phyloP scores from a whole-genome alignment of 2,888 invertebrate genomes.

The Microplitis manilae region DNA sequence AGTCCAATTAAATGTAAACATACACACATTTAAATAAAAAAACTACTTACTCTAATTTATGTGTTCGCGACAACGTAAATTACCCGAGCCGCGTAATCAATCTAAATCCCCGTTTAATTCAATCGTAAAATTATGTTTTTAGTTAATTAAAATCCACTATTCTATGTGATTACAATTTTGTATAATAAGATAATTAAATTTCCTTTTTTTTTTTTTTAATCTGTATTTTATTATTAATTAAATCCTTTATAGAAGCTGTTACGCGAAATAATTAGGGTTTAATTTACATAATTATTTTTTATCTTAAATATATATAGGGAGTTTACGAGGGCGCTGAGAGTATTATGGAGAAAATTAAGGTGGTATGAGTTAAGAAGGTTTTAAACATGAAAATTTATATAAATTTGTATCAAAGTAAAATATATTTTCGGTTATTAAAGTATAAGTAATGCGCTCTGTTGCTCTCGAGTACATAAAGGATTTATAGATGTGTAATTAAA shows the following conservation, averaged over 20 bases:
- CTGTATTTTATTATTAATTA: too few relatives aligned
- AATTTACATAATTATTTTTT: not conserved
- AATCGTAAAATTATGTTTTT: not conserved
- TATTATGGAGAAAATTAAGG: not conserved
- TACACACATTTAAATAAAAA: not conserved
- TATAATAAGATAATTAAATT: too few relatives aligned
- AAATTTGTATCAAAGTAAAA: not conserved
- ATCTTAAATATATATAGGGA: not conserved
- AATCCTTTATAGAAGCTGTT: not conserved
- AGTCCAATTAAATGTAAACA: constrained; percentile 11
- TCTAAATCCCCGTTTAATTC: not conserved
- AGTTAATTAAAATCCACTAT: too few relatives aligned
- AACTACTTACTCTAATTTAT: not conserved
- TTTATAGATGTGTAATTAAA: not conserved
- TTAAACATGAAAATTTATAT: not conserved
- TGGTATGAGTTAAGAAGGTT: not conserved
- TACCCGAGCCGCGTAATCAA: not conserved
- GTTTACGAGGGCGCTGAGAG: not conserved
- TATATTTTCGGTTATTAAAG: not conserved
- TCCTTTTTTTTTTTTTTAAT: too few relatives aligned
- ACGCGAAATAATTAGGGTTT: not conserved
- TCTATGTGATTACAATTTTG: too few relatives aligned
- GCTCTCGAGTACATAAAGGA: not conserved
- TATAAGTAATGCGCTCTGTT: not conserved
- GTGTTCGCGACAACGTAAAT: not conserved